A percentile compares a stretch with the other conserved stretches of the same genome.
These are phyloP conservation scores for Clupea harengus DNA, from an alignment of 2,113 vertebrate genomes.

Conservation along the genomic window DNA sequence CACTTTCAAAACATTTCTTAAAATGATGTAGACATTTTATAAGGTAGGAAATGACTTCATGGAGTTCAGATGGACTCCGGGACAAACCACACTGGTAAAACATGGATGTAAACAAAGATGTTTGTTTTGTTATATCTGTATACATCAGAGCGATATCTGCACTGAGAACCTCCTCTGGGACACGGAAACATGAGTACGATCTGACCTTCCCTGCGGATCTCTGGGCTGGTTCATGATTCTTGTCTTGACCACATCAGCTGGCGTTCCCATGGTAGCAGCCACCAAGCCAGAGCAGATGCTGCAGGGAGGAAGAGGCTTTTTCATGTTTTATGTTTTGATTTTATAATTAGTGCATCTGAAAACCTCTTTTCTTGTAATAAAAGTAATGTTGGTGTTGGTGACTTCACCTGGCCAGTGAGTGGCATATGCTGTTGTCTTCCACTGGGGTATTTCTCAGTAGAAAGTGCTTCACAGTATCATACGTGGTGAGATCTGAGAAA, in stretches of 20 bases:
- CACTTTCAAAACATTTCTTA: background rate
- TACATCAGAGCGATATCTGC: too few relatives aligned
- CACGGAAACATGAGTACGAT: too few relatives aligned
- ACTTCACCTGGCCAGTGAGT: slow-evolving; percentile 72
- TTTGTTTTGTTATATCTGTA: too few relatives aligned
- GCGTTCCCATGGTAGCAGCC: slow-evolving; percentile 81
- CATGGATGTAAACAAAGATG: too few relatives aligned
- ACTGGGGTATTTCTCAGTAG: slow-evolving; percentile 75
- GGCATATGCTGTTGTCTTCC: slow-evolving; percentile 77
- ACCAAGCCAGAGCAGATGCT: slow-evolving; percentile 79
- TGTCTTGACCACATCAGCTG: slow-evolving; percentile 84
- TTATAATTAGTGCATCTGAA: background rate
- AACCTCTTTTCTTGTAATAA: too few relatives aligned
- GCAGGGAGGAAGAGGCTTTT: background rate
- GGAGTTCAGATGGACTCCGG: background rate
- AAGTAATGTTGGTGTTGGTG: too few relatives aligned
- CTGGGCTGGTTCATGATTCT: slow-evolving; percentile 85
- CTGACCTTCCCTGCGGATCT: background rate
- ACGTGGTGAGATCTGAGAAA: slow-evolving; percentile 79
- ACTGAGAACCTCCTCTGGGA: too few relatives aligned
- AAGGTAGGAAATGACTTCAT: background rate
- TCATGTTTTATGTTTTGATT: too few relatives aligned
- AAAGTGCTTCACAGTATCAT: slow-evolving; percentile 81
- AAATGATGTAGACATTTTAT: background rate
- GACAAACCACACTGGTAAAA: background rate